phyloP scores from a whole-genome alignment of 1,140 invertebrate species.

The Zaprionus davidi region DNA sequence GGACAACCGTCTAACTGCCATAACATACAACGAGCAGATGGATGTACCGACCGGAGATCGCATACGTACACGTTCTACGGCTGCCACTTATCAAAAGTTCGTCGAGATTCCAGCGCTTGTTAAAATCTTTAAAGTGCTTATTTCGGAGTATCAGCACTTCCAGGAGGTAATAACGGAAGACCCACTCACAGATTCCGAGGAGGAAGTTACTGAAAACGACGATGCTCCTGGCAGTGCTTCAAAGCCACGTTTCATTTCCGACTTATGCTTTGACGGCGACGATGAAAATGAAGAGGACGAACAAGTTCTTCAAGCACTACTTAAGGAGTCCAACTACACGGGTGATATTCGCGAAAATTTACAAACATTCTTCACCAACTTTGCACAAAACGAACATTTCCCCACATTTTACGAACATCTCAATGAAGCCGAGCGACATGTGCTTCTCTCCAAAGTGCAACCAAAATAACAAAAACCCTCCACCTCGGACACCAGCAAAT shows the following conservation, averaged over 20 bases:
- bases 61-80: constrained; percentile 84
- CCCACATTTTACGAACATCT: constrained; percentile 86
- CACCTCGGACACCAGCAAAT: background rate
- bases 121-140: constrained; percentile 86
- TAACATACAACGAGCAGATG: constrained; percentile 85
- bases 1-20: constrained; percentile 85
- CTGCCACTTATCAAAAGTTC: constrained; percentile 84
- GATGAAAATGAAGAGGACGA: constrained; percentile 84
- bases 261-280: constrained; percentile 70
- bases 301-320: constrained; percentile 86
- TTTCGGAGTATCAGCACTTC: constrained; percentile 85
- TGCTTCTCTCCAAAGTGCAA: constrained; percentile 57
- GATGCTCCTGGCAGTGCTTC: constrained; percentile 49
- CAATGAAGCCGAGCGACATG: constrained; percentile 75
- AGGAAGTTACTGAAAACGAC: constrained; percentile 70
- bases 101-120: constrained; percentile 85
- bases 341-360: constrained; percentile 87
- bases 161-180: constrained; percentile 85
- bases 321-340: constrained; percentile 87
- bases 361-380: constrained; percentile 87
- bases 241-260: constrained; percentile 70
- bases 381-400: constrained; percentile 87
- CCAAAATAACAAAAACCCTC: constrained; percentile 46
- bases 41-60: constrained; percentile 61
- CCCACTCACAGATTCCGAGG: constrained; percentile 79